Base-by-base conservation (phyloP, 2,797 vertebrate species). In the Mus caroli region DNA sequence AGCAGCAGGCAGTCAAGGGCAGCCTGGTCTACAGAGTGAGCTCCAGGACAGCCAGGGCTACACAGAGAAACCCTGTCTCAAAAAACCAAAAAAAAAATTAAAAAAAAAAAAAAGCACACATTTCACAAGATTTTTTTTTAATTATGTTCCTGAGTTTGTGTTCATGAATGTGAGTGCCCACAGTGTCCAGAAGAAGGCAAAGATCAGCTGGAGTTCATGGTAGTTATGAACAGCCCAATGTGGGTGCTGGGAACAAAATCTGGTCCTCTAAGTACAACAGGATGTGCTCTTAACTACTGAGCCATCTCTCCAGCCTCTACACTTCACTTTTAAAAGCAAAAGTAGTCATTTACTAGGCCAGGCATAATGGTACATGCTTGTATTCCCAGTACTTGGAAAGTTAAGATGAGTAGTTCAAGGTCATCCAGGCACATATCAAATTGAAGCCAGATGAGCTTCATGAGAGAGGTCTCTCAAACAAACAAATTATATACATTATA, bases 301-400 rank as follows among this genome's bases (percentile, higher is more conserved):
- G 46, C 20, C 13, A 26, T n/a, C 46, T 69, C 64, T 69, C 31
- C 46, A 69, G 46, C 6, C 43, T n/a, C 46, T 60, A 73, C 14
- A 92, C 37, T 37, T 88, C 56, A 67, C 88, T 78, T 91, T 86
- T 91, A 93, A 95, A 94, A 10, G 56, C n/a, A 88, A 95, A 67
- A 90, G 80, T 34, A n/a, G n/a, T 67, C 67, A 85, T n/a, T 46
- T 28, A 67, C 60, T 67, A 85, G 22, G 11, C 83, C 43, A 85
- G 83, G 43, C 31, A 58, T 71, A 8, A 37, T 58, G 19, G 34
- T 34, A 37, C 34, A 82, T 37, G 54, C 34, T 20, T 82, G 79
- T 40, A 56, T 37, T 24, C 50, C 54, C 54, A 80, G 12, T 24
- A 58, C 78, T 37, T 80, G 5, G 1, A 50, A 54, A 50, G 46